Conservation (phyloP, 2,888 invertebrate genomes). For the Eudemis profundana region DNA sequence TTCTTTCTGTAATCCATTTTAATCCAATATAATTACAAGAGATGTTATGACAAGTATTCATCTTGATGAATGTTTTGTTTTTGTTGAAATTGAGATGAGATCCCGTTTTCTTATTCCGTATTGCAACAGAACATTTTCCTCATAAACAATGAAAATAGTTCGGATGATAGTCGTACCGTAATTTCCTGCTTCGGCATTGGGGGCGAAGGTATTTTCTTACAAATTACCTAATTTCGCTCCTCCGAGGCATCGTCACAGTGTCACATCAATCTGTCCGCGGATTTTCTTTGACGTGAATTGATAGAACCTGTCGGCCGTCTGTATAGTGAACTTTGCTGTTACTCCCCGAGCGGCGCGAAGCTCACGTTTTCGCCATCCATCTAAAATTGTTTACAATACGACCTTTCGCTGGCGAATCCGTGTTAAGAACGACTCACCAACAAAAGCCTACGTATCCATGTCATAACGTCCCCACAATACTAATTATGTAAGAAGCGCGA, state of each 20-base stretch:
- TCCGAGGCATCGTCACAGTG: slow-evolving; percentile 44
- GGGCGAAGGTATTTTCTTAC: slow-evolving; percentile 38
- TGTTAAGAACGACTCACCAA: slow-evolving; percentile 40
- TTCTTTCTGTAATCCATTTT: too few relatives aligned
- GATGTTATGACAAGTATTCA: too few relatives aligned
- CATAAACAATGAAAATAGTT: slow-evolving; percentile 21
- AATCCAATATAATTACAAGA: too few relatives aligned
- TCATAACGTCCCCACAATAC: slow-evolving; percentile 45
- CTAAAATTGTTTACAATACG: slow-evolving; percentile 26
- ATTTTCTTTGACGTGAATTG: slow-evolving; percentile 51
- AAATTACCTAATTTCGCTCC: slow-evolving; percentile 42
- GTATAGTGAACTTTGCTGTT: slow-evolving; percentile 37
- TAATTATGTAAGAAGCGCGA: slow-evolving; percentile 56
- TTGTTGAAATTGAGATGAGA: background rate
- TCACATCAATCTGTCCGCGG: slow-evolving; percentile 57
- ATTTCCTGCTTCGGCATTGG: slow-evolving; percentile 30
- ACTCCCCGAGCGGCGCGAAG: slow-evolving; percentile 10
- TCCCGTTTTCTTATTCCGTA: background rate
- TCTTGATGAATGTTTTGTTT: background rate
- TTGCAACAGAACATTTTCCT: slow-evolving; percentile 7
- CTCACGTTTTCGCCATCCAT: slow-evolving; percentile 24
- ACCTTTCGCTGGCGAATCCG: slow-evolving; percentile 43
- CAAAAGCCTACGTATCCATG: slow-evolving; percentile 41
- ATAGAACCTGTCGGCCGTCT: slow-evolving; percentile 47
- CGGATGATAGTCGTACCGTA: slow-evolving; percentile 19